phyloP scores from a whole-genome alignment of 2,888 invertebrate species.

The Syrista parreyssii region DNA sequence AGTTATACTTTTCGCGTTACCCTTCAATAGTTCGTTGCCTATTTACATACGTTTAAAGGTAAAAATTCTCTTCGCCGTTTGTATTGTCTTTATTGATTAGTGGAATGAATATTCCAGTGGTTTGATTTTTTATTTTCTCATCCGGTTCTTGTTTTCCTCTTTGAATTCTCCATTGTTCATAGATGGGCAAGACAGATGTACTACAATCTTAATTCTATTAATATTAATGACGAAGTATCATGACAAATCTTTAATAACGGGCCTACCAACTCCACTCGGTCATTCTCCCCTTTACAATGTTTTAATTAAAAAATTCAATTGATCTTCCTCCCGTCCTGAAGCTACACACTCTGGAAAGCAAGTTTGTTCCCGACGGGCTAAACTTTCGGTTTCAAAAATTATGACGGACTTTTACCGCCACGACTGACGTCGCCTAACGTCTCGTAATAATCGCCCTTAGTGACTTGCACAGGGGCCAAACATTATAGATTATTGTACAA shows the following conservation, averaged over 20 bases:
- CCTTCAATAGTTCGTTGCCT: background rate
- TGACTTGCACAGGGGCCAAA: background rate
- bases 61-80: background rate
- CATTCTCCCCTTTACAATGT: background rate
- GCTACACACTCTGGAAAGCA: background rate
- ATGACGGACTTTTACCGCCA: background rate
- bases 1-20: background rate
- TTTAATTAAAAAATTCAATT: background rate
- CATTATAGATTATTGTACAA: background rate
- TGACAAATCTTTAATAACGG: background rate
- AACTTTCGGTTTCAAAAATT: background rate
- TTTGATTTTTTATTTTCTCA: background rate
- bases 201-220: background rate
- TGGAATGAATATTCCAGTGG: background rate
- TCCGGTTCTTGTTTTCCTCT: background rate
- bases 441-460: background rate
- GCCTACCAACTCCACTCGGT: background rate
- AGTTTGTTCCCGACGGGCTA: background rate
- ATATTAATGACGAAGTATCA: background rate
- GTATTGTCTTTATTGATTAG: background rate
- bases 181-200: background rate
- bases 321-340: background rate
- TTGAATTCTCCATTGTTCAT: background rate
- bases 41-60: background rate
- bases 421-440: background rate